Evolutionary conservation across 2,888 invertebrate genomes (phyloP), one percentile per base, ranked within the genome.

Genomic region (Oxystoma pomonae): DNA sequence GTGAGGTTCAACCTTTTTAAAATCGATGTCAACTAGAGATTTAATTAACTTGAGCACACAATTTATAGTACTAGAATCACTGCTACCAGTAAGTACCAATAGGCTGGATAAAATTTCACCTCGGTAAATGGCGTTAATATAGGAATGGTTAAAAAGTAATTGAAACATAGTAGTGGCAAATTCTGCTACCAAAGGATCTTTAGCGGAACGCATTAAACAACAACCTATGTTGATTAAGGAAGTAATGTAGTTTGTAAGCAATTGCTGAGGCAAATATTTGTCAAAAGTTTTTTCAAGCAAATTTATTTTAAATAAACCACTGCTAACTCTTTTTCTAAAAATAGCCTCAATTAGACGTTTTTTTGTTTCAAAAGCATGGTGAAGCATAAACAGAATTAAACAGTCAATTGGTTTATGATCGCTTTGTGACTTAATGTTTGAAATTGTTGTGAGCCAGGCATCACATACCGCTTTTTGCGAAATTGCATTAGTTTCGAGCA

Each of bases 351-450:
- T 82, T 69, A 82, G 82, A 65, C 83, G 83, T 71, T 86, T 86
- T 69, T 85, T 85, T 51, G 84, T 83, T 72, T 85, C 85, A 61
- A 84, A 82, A 59, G 83, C 83, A n/a, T 86, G 82, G 69, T 87
- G 85, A 18, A 90, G 77, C 69, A 90, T 82, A n/a, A 90, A 74
- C 17, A 91, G 76, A 67, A 90, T 81, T 17, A 89, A 78, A 59
- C 90, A 81, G 78, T 92, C 91, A 65, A 91, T 82, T 0, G 90
- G 83, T 78, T 87, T 88, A 66, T 86, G 84, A 63, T 86, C 85
- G 52, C 81, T 77, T 60, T 74, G 76, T 0, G 75, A 67, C 74
- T 83, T 83, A 60, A 85, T 82, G 61, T 75, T 78, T 59, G 82
- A 81, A 64, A 88, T 79, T n/a, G 85, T 79, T 72, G 83, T 84